Evolutionary conservation across 2,797 vertebrate genomes (phyloP), one percentile per base, ranked within the genome.

Genomic region (Eospalax fontanierii): DNA sequence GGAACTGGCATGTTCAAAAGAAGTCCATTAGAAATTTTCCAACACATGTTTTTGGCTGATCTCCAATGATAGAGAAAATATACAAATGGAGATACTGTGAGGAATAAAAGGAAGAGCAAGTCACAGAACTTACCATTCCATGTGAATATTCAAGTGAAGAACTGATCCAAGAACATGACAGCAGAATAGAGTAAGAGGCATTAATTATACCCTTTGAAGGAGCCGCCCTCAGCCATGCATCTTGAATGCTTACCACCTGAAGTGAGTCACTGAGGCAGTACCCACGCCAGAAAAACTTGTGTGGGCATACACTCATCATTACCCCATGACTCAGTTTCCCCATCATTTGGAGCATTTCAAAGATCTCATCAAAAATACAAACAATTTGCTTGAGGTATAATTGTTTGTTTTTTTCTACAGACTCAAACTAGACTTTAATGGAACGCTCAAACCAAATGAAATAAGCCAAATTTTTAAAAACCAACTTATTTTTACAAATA

Each of bases 81-180:
- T 59, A 43, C 76, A 91, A 89, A 28, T 14, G 6, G 6, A 40
- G 38, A 33, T 1, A 73, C 6, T 61, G 22, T 22, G 84, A 84
- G 22, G 46, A 87, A 74, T n/a, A 40, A 68, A 88, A 84, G 40
- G n/a, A 3, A 79, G 28, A 75, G 22, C n/a, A 86, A 63, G 12
- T 40, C 61, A 87, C 78, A 95, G 35, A 87, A 90, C 8, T 40
- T 28, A 18, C 66, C 71, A 40, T 84, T 57, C 33, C 24, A 57
- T 74, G 50, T 65, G 57, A 89, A 84, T 61, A 2, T 7, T 76
- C 50, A 94, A 85, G 24, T 63, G 68, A 95, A 86, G n/a, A 87
- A 93, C 65, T 90, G 84, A 91, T 35, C 89, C 84, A 35, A 87
- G 59, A n/a, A 24, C 30, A 75, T 81, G 87, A 93, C n/a, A 97